Evolutionary conservation across 2,797 vertebrate species (phyloP).

Genomic region (Xyrichtys novacula): DNA sequence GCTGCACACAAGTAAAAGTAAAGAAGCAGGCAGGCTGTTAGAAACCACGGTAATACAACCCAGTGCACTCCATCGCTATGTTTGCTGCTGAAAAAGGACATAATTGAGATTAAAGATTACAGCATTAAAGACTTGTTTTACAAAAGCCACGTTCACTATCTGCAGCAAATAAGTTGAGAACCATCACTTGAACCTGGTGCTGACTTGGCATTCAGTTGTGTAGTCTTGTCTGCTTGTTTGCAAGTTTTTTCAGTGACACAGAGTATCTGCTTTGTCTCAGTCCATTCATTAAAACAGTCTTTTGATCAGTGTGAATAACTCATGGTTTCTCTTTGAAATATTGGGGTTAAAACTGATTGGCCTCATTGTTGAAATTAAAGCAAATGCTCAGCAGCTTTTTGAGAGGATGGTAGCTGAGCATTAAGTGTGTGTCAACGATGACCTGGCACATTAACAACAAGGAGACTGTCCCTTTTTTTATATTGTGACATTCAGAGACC

Average conservation of each 20-base stretch:
- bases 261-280: conserved; percentile 44
- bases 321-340: conserved; percentile 48
- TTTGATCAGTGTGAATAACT: conserved; percentile 60
- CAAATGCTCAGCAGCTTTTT: conserved; percentile 59
- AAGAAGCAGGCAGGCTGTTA: conserved; percentile 55
- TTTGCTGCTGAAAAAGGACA: too few species aligned
- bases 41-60: conserved; percentile 52
- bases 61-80: conserved; percentile 41
- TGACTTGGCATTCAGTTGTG: conserved; percentile 11
- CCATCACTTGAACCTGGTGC: too few species aligned
- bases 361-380: conserved; percentile 66
- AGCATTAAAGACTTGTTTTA: too few species aligned
- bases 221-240: conserved; percentile 3
- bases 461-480: conserved; percentile 34
- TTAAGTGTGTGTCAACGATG: conserved; percentile 61
- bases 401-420: conserved; percentile 46
- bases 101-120: too few species aligned
- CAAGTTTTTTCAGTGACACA: conserved; percentile 39
- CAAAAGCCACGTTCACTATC: too few species aligned
- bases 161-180: too few species aligned
- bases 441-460: conserved; percentile 27
- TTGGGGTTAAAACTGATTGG: conserved; percentile 58
- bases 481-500: conserved; percentile 10
- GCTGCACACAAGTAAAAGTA: conserved; percentile 50
- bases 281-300: conserved; percentile 50